Evolutionary conservation across 2,888 invertebrate genomes (phyloP), one percentile per base, ranked within the genome.

Genomic region (Beris chalybata): DNA sequence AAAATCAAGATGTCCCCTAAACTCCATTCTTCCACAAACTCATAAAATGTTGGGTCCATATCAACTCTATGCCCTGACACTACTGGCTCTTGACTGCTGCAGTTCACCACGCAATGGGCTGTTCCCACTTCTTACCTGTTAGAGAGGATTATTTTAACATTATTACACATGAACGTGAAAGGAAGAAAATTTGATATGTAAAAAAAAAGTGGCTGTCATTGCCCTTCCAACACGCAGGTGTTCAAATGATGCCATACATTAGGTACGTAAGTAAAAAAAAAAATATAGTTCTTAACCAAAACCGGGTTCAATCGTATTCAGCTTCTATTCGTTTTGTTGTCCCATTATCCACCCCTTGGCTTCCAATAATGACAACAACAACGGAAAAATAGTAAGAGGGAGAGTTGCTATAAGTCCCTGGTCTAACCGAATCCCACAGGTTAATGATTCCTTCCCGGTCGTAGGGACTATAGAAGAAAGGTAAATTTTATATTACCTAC

Each of bases 201-300:
- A 22, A 61, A 38, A 61, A 38, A 58, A 59, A 50, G 59, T 59
- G 48, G 44, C 63, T 63, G 63, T 63, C 63, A 63, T 63, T 63
- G 63, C 63, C 63, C 63, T 63, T 43, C 9, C 53, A 53, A 59
- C 43, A 65, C 64, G 69, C 69, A 69, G 69, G 69, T 69, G 69
- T 69, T 69, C 69, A 69, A 54, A 66, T 64, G 59, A 66, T 69
- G 61, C 56, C 64, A 61, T 52, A 38, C 38, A 5, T 38, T 38
- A 38, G 5, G 43, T 12, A 50, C 43, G 52, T 61, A 50, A 61
- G 50, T 50, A 52, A 50, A 61, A 61, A 61, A 61, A 38, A 61
- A 61, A 61, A 50, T 43, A 61, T 50, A 52, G 50, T 61, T 61
- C 38, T 50, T 52, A 50, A 48, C 48, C 9, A 13, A 59, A 59